Evolutionary conservation across 2,888 invertebrate species (phyloP), one percentile per base, ranked within the genome.

Genomic region (Athetis lepigone): DNA sequence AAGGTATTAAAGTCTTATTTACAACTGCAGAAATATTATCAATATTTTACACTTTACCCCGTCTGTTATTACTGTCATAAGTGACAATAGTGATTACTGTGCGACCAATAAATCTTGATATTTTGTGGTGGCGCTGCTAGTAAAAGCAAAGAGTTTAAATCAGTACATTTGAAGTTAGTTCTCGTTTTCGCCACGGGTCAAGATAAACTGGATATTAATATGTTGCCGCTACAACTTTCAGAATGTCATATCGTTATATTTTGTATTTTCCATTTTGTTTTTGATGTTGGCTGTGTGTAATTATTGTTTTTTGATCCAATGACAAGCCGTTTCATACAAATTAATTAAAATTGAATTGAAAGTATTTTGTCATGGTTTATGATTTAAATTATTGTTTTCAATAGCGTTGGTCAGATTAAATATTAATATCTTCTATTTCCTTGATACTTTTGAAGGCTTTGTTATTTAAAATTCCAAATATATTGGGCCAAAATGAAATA

Each of bases 51-150:
- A 64, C 19, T 36, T 51, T 27, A 54, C 27, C 16, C 13, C 13
- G 33, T 29, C 45, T 60, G 54, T 73, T 60, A 77, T 77, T 77
- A 77, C 47, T 67, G 64, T 63, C 75, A 49, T 39, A 52, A 62
- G 40, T 18, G 36, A 6, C 43, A 33, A 19, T 19, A 52, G 54
- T 65, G 23, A 70, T 74, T 70, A 69, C 1, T 42, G 13, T 0
- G 1, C 6, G 33, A 19, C 69, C 37, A 43, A 33, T 36, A 16
- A 11, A 11, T 36, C 25, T 49, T 69, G 74, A 51, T 11, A 29
- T 11, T 42, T 68, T 7, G 23, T 18, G 37, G n/a, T 5, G 13
- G 69, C 40, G 46, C 18, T 47, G 37, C 25, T 29, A 7, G 40
- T 46, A 40, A 51, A 55, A 39, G 25, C 5, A 47, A 47, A 47